Percentiles rank a stretch among this genome's conserved stretches.
Conservation (phyloP, 2,797 vertebrate genomes). For the Falco columbarius region DNA sequence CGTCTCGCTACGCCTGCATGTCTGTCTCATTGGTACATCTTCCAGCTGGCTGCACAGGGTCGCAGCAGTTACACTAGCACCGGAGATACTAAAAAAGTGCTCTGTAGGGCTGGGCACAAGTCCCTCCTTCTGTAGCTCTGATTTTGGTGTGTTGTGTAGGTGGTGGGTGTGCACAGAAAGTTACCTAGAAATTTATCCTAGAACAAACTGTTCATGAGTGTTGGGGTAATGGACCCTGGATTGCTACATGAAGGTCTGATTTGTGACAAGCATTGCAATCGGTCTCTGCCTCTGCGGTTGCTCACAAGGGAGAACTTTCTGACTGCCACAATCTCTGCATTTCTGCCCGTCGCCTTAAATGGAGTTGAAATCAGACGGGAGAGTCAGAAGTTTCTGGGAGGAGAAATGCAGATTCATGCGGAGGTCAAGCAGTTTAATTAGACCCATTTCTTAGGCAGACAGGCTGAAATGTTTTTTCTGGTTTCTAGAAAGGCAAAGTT, state of each 20-base stretch:
- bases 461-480: background rate
- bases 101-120: background rate
- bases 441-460: background rate
- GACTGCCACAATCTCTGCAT: background rate
- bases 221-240: background rate
- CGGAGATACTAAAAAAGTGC: background rate
- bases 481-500: background rate
- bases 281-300: background rate
- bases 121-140: background rate
- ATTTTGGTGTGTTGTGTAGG: background rate
- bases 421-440: background rate
- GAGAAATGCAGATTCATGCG: background rate
- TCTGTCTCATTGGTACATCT: background rate
- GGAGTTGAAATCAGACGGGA: background rate
- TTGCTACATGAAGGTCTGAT: background rate
- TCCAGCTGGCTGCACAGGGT: background rate
- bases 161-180: background rate
- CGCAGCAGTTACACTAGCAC: background rate
- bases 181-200: background rate
- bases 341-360: background rate
- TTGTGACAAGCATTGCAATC: background rate
- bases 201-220: background rate
- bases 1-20: background rate
- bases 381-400: background rate
- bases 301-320: background rate